Evolutionary conservation across 1,140 invertebrate species (phyloP).

Genomic region (Teleogryllus occipitalis): DNA sequence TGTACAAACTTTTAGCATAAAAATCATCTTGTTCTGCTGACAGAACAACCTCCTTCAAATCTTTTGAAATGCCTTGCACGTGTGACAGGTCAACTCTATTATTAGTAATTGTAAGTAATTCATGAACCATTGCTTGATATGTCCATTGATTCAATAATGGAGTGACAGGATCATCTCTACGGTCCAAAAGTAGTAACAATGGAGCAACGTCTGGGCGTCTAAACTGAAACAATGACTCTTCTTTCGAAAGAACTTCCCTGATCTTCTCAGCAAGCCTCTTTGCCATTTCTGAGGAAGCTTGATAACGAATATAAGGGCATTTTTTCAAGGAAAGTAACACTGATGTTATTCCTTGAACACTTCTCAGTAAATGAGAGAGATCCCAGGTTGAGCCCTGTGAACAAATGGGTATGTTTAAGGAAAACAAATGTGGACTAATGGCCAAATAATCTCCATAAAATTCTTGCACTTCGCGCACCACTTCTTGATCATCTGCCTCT

Average conservation of each 20-base stretch:
- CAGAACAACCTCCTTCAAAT: conserved; percentile 86
- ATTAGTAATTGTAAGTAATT: conserved; percentile 88
- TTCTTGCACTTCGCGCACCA: conserved; percentile 90
- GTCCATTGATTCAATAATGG: conserved; percentile 99
- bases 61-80: conserved; percentile 75
- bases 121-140: conserved; percentile 99
- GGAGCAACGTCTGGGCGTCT: conserved; percentile 61
- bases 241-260: conserved; percentile 74
- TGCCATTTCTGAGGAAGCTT: conserved; percentile 78
- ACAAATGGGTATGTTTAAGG: conserved; percentile 56
- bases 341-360: conserved; percentile 75
- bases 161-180: conserved; percentile 89
- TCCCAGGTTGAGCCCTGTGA: conserved; percentile 66
- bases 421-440: conserved; percentile 83
- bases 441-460: conserved; percentile 92
- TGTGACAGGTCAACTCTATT: conserved; percentile 86
- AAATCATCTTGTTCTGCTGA: conserved; percentile 96
- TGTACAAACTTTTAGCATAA: conserved; percentile 90
- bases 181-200: conserved; percentile 78
- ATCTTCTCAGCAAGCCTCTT: conserved; percentile 79
- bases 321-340: conserved; percentile 88
- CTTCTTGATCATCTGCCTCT: conserved; percentile 95
- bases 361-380: conserved; percentile 59
- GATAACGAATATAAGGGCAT: conserved; percentile 84
- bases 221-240: conserved; percentile 80